Evolutionary conservation across 2,797 vertebrate species (phyloP).

Genomic region (Accipiter minullus): DNA sequence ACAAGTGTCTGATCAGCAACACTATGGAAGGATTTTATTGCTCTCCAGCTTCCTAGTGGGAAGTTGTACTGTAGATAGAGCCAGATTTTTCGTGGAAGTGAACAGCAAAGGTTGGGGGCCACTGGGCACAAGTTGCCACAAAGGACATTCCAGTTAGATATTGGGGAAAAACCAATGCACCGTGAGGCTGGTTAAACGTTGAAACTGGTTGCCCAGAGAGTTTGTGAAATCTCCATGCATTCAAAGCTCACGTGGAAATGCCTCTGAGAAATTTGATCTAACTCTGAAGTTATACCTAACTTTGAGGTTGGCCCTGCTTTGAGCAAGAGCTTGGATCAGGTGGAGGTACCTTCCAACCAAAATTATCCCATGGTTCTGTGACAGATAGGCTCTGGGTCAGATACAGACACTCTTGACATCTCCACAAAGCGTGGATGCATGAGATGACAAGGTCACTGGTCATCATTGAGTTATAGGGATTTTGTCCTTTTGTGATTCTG

Average conservation of each 20-base stretch:
- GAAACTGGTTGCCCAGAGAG: background rate
- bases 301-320: background rate
- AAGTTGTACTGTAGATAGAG: background rate
- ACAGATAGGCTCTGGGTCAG: background rate
- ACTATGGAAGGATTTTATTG: background rate
- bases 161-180: background rate
- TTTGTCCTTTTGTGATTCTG: background rate
- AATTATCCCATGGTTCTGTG: background rate
- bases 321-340: background rate
- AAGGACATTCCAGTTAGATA: background rate
- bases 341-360: background rate
- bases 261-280: background rate
- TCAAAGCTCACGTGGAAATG: background rate
- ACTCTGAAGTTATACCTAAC: background rate
- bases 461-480: background rate
- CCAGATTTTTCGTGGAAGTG: background rate
- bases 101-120: background rate
- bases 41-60: background rate
- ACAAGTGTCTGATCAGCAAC: background rate
- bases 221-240: background rate
- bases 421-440: background rate
- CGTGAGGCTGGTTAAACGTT: background rate
- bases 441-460: background rate
- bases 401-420: background rate
- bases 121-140: background rate